Base-by-base conservation (phyloP, 2,797 vertebrate genomes). In the Halcyon leucocephala region DNA sequence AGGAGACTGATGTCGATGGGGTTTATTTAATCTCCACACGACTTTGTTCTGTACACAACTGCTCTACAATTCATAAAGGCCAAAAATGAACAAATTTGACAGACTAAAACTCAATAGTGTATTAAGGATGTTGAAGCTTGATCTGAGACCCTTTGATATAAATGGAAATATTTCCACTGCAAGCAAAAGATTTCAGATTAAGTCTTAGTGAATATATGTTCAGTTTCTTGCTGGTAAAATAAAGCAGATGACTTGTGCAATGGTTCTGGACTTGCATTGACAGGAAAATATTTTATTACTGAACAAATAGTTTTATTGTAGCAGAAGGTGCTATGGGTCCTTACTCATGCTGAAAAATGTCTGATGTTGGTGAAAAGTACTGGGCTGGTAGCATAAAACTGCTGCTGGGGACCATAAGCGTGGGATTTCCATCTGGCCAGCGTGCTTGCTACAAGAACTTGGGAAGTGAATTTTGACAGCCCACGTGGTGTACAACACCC, bases 401-500 rank as follows among this genome's bases (percentile, higher is more conserved):
- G 74, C 89, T 93, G 91, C 74, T 65, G 78, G 58, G 92, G 51
- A 61, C 83, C 76, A 62, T 0, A 14, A 84, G 93, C 42, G 58
- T 94, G 95, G 95, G 91, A 91, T 79, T 84, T 84, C 96, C 94
- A 95, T 95, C 84, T 94, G 93, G 87, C 41, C 61, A 48, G 49
- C 7, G 33, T 10, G 37, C 69, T 74, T 31, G 37, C 79, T 69
- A 61, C 41, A 85, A 65, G 65, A 1, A 1, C 44, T 44, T 64
- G 42, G 76, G 46, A 87, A 77, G 57, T 7, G 8, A 91, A 52
- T 74, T 89, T 54, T 86, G 91, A 37, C 52, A 77, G 71, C 29
- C 33, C 58, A 65, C 2, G 3, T 35, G 66, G 33, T 69, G 65
- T 49, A 33, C 85, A 37, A 60, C 39, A 89, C 26, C 14, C 26